Evolutionary conservation across 2,888 invertebrate species (phyloP).

Genomic region (Tiliacea citrago): DNA sequence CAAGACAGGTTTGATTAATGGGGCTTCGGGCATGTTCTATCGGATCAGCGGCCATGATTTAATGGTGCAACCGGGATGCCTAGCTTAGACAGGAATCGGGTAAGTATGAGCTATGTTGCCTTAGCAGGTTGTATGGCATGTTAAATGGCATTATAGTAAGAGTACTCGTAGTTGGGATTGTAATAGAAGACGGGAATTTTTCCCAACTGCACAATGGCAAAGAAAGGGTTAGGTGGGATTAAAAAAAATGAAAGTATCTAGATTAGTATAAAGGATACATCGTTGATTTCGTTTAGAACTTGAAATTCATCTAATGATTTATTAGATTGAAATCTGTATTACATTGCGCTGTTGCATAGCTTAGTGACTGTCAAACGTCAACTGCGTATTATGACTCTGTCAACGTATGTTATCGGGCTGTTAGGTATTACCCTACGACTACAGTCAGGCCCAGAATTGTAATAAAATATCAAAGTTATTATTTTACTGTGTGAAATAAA

Average conservation of each 20-base stretch:
- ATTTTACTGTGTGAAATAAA: neutral
- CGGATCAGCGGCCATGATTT: conserved; percentile 60
- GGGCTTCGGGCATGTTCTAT: conserved; percentile 47
- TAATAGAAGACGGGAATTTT: neutral
- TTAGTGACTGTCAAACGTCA: no score
- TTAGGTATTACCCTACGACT: neutral
- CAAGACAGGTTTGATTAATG: conserved; percentile 63
- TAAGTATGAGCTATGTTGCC: conserved; percentile 43
- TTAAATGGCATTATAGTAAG: neutral
- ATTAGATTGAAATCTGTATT: neutral
- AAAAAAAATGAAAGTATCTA: neutral
- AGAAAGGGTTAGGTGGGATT: no score
- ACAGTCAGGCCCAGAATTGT: neutral
- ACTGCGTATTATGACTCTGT: neutral
- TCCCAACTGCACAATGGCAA: neutral
- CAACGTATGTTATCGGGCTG: neutral
- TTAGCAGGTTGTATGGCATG: neutral
- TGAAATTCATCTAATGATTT: no score
- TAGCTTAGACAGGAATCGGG: conserved; percentile 46
- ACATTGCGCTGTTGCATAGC: neutral
- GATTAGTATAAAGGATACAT: neutral
- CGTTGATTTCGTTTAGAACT: neutral
- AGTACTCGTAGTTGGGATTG: neutral
- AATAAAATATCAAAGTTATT: neutral
- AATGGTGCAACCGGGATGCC: conserved; percentile 50